Conservation (phyloP, 2,113 vertebrate genomes). For the Pollimyrus isidori region DNA sequence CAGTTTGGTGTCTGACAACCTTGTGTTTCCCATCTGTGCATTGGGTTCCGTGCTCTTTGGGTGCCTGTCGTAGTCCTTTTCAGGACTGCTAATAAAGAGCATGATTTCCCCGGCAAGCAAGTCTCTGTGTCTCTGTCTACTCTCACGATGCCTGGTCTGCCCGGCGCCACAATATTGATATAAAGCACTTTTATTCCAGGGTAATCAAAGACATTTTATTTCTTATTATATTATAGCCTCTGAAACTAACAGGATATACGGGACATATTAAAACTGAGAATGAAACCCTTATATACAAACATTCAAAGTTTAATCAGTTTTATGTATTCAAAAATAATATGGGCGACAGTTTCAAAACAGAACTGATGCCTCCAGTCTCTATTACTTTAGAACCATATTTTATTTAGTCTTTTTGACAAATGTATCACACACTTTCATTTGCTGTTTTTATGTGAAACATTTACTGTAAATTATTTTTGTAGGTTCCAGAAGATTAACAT, state of each 20-base stretch:
- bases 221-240: not conserved
- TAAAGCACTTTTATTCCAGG: not conserved
- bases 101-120: no score
- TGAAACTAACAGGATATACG: not conserved
- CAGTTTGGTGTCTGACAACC: no score
- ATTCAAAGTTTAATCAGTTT: not conserved
- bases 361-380: not conserved
- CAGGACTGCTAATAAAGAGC: no score
- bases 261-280: not conserved
- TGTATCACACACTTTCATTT: not conserved
- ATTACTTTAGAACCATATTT: not conserved
- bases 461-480: not conserved
- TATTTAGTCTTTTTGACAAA: not conserved
- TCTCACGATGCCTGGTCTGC: no score
- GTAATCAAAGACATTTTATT: not conserved
- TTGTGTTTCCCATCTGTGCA: no score
- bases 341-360: not conserved
- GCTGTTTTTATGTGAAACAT: not conserved
- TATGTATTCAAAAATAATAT: not conserved
- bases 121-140: no score
- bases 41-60: no score
- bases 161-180: not conserved
- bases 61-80: no score
- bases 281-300: not conserved
- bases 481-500: not conserved